phyloP scores from a whole-genome alignment of 2,113 vertebrate genomes.

The Dascyllus trimaculatus region DNA sequence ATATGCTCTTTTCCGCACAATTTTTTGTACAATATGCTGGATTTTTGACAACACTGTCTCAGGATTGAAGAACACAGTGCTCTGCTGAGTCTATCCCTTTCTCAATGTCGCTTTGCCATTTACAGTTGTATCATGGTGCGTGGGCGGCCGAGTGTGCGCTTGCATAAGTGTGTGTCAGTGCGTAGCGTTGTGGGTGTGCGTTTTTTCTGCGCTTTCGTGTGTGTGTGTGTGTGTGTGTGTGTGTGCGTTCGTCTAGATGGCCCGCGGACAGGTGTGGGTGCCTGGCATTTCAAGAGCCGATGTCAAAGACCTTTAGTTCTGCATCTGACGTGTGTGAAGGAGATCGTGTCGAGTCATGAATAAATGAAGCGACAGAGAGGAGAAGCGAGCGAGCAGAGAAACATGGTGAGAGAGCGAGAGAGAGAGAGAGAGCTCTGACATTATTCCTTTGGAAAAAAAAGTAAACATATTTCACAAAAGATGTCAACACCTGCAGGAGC shows the following conservation, averaged over 20 bases:
- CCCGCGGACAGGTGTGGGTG: slow-evolving; percentile 65
- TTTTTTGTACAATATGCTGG: not conserved
- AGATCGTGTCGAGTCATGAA: slow-evolving; percentile 51
- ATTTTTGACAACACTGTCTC: not conserved
- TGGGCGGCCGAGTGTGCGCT: slow-evolving; percentile 48
- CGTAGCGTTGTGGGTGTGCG: not conserved
- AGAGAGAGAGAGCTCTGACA: slow-evolving; percentile 24
- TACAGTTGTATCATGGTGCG: slow-evolving; percentile 54
- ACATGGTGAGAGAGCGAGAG: slow-evolving; percentile 4
- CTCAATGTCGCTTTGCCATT: slow-evolving; percentile 64
- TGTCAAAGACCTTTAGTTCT: slow-evolving; percentile 61
- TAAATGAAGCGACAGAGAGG: slow-evolving; percentile 49
- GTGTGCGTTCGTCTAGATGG: slow-evolving; percentile 30
- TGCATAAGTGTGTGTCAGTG: slow-evolving; percentile 50
- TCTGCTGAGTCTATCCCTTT: slow-evolving; percentile 28
- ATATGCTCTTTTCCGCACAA: not conserved
- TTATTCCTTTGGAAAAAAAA: slow-evolving; percentile 19
- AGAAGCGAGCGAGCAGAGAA: slow-evolving; percentile 21
- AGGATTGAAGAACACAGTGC: slow-evolving; percentile 19
- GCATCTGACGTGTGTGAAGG: slow-evolving; percentile 33
- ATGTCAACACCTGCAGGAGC: slow-evolving; percentile 36
- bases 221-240: slow-evolving; percentile 38
- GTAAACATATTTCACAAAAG: slow-evolving; percentile 23
- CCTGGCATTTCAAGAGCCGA: slow-evolving; percentile 61
- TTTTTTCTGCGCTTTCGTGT: not conserved